Percentiles rank a stretch among this genome's conserved stretches.
These are phyloP conservation scores for Lycopodina hypogea DNA, from an alignment of 37 sponge, comb jelly and placozoan species.

Conservation along the genomic window DNA sequence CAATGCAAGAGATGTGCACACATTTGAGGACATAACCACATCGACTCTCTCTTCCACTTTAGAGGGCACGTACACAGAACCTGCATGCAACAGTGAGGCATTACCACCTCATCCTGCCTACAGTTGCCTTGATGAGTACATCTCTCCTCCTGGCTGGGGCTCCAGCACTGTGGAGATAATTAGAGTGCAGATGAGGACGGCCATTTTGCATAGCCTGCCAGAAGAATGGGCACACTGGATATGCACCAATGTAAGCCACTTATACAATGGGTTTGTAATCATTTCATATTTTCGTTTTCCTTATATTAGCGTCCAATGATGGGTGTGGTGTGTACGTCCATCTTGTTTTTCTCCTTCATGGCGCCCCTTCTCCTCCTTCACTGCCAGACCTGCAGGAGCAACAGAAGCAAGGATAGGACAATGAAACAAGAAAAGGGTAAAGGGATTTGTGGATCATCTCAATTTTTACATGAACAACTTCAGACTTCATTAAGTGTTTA, in stretches of 20 bases:
- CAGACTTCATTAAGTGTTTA: too few species aligned
- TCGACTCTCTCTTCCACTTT: not conserved
- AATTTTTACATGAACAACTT: not conserved
- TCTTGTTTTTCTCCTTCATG: constrained; percentile 11
- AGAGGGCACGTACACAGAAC: not conserved
- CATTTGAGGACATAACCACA: not conserved
- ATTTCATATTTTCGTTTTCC: not conserved
- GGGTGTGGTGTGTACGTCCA: constrained; percentile 2
- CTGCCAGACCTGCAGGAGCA: constrained; percentile 9
- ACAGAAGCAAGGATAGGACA: not conserved
- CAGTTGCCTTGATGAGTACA: constrained; percentile 8
- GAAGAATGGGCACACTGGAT: constrained; percentile 14
- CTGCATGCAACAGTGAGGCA: constrained; percentile 3
- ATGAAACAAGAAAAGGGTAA: constrained; percentile 2
- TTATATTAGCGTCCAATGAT: constrained; percentile 19
- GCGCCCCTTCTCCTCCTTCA: constrained; percentile 12
- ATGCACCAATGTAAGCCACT: constrained; percentile 14
- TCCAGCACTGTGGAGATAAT: not conserved
- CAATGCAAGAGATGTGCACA: too few species aligned
- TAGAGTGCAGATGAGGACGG: not conserved
- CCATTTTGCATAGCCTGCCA: constrained; percentile 8
- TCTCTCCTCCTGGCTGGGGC: constrained; percentile 10
- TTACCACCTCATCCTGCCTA: not conserved
- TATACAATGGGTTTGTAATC: not conserved
- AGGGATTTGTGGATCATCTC: not conserved